Percentiles rank a stretch among this genome's conserved stretches.
Evolutionary conservation across 2,113 vertebrate species (phyloP).

Genomic region (Catharus bicknelli): DNA sequence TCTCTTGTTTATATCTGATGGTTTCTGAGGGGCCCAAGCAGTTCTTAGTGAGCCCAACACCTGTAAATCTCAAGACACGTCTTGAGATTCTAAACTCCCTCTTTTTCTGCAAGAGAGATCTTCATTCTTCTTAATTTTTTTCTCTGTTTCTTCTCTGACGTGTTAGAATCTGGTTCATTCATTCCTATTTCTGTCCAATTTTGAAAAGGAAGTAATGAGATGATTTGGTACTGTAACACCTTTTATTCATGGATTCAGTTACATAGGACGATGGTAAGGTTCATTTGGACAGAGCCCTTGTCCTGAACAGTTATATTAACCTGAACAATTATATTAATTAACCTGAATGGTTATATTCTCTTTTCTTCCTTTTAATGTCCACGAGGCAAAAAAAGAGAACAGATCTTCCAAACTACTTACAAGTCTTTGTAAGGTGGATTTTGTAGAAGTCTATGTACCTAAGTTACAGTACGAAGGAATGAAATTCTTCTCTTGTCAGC

Average conservation of each 20-base stretch:
- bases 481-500: not conserved
- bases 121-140: not conserved
- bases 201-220: not conserved
- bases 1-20: not conserved
- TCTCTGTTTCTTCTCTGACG: not conserved
- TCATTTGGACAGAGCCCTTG: not conserved
- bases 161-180: not conserved
- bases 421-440: not conserved
- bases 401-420: not conserved
- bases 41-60: fast-evolving
- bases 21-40: not conserved
- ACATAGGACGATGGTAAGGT: not conserved
- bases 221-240: not conserved
- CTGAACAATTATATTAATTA: not conserved
- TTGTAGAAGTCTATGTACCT: not conserved
- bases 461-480: not conserved
- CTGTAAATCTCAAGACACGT: not conserved
- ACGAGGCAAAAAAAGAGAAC: not conserved
- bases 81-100: not conserved
- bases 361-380: not conserved
- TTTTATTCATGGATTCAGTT: not conserved
- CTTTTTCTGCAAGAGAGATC: not conserved
- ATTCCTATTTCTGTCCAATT: not conserved
- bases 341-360: fast-evolving
- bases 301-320: not conserved